These are phyloP conservation scores for Hyles vespertilio DNA, from an alignment of 1,140 invertebrate species.

Conservation along the genomic window DNA sequence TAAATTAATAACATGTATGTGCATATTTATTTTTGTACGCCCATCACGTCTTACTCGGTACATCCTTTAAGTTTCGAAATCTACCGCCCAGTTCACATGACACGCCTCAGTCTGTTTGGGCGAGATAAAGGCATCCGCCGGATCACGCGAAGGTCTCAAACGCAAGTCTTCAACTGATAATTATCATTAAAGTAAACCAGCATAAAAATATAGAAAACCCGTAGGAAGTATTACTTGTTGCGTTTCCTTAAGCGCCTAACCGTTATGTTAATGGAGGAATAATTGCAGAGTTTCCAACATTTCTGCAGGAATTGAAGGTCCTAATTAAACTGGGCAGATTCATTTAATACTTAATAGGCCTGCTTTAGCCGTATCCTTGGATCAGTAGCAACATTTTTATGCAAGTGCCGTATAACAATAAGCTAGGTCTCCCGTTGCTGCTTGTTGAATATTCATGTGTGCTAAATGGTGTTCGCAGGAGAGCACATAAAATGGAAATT, in stretches of 20 bases:
- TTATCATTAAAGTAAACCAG: too few relatives aligned
- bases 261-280: too few relatives aligned
- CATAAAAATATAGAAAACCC: too few relatives aligned
- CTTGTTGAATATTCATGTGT: conserved; percentile 51
- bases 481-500: conserved; percentile 19
- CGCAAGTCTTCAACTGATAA: neutral
- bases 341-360: conserved; percentile 27
- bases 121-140: conserved; percentile 62
- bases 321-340: conserved; percentile 42
- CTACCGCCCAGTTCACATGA: conserved; percentile 36
- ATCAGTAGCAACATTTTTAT: too few relatives aligned
- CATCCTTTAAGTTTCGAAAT: conserved; percentile 7
- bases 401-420: conserved; percentile 32
- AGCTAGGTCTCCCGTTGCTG: conserved; percentile 27
- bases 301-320: conserved; percentile 35
- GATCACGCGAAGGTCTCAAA: conserved; percentile 29
- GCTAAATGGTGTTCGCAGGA: conserved; percentile 31
- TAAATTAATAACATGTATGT: too few relatives aligned
- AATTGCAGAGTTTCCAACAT: conserved; percentile 10
- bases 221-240: too few relatives aligned
- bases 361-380: too few relatives aligned
- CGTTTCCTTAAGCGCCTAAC: too few relatives aligned
- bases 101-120: conserved; percentile 49
- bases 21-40: neutral
- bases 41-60: neutral